Percentiles rank a stretch among this genome's conserved stretches.
phyloP scores from a whole-genome alignment of 2,113 vertebrate genomes.

The Pedionomus torquatus region DNA sequence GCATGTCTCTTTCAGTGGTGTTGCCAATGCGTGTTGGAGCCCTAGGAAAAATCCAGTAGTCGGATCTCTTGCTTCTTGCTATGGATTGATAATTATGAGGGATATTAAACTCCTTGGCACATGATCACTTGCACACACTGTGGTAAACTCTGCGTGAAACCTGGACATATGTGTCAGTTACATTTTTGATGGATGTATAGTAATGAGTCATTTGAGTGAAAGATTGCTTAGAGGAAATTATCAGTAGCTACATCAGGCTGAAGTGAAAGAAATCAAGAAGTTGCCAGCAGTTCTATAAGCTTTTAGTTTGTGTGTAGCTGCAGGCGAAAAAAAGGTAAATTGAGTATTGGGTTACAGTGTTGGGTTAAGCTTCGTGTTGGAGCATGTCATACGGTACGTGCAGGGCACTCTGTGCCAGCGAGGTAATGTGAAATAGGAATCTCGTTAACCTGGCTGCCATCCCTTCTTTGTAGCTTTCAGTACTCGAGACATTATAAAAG shows the following conservation, averaged over 20 bases:
- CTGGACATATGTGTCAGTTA: neutral
- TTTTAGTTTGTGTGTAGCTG: neutral
- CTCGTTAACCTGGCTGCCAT: neutral
- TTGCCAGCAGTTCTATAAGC: neutral
- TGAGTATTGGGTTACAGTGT: neutral
- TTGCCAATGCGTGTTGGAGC: neutral
- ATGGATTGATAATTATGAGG: neutral
- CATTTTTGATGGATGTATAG: neutral
- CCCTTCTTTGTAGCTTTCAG: neutral
- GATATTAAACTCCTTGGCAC: neutral
- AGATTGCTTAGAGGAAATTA: neutral
- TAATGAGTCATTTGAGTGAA: neutral
- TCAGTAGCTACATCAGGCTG: neutral
- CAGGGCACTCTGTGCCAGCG: neutral
- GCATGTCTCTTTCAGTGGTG: neutral
- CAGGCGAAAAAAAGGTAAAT: neutral
- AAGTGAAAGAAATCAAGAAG: neutral
- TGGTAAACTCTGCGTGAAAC: neutral
- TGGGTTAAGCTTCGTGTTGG: neutral
- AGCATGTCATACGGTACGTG: neutral
- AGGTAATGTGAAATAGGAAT: neutral
- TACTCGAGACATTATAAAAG: neutral
- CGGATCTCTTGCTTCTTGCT: neutral
- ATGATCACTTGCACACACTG: neutral
- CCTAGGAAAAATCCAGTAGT: neutral